Evolutionary conservation across 2,888 invertebrate species (phyloP), one percentile per base, ranked within the genome.

Genomic region (Leucania comma): DNA sequence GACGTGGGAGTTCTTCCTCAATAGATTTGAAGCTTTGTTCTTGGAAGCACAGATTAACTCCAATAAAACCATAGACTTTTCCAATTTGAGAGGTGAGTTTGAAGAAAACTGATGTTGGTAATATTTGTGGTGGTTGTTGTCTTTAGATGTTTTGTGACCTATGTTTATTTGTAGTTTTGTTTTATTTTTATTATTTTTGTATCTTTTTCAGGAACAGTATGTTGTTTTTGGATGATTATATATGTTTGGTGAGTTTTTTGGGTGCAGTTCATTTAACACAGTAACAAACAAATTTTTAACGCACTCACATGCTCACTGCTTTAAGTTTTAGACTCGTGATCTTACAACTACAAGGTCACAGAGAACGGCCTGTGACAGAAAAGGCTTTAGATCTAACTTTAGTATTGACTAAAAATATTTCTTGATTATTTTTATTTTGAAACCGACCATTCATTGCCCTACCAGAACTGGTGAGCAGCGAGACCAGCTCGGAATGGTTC

Each of bases 1-100:
- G 22, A 97, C 98, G 0, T 99, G 99, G 99, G 99, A 99, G 80
- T 99, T 99, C 96, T 99, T 99, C 93, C 96, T 99, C 32, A 98
- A 99, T 91, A 87, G 95, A 20, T 99, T 99, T 91, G 99, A 99
- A 90, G 98, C 99, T 0, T 95, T 99, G 6, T 98, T 99, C 87
- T 95, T 99, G 42, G 99, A 99, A 93, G 99, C 99, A 0, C 99
- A 99, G 96, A 98, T 99, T 50, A 98, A 97, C 90, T 95, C 98
- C 80, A 98, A 98, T 89, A 98, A 98, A 93, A 96, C 97, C 26
- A 98, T 98, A 5, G 99, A 99, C 86, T 97, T 98, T 75, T 96
- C 98, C 0, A 98, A 97, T 90, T 96, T 98, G 61, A 97, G 98
- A 94, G 98, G 98, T 98, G n/a, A 80, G 66, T 65, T 54, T 10